Base-by-base conservation (phyloP, 2,797 vertebrate species). In the Parotocinclus haroldoi region DNA sequence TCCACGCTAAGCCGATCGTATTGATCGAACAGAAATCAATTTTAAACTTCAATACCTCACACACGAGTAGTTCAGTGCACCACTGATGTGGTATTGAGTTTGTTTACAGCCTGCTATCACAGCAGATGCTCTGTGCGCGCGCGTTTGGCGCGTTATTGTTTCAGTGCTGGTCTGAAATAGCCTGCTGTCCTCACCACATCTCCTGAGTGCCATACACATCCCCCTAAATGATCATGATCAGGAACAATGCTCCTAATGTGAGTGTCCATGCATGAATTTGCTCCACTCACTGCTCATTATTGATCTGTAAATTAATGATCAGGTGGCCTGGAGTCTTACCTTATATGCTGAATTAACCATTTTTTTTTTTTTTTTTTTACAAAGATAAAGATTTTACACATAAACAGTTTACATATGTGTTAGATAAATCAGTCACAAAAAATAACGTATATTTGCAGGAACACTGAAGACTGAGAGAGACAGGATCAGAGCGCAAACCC, bases 211-310 rank as follows among this genome's bases (percentile, higher is more conserved):
- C 46, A 27, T 14, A 39, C 53, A n/a, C 68, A 64, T 64, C 38
- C 51, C 12, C 55, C 36, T 50, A 58, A 61, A 46, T 58, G 45
- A 48, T 59, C 71, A 77, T n/a, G n/a, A n/a, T n/a, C n/a, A n/a
- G 62, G 78, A 80, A 82, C 78, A n/a, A n/a, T n/a, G n/a, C n/a
- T n/a, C n/a, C n/a, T n/a, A 76, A 79, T 74, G 78, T 73, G 78
- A 61, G 45, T 77, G 68, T 74, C 73, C 81, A 73, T 72, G 76
- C 83, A 68, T 67, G 64, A 69, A 68, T 64, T 40, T 68, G 63
- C 63, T 71, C 77, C 80, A 80, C 81, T 85, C 79, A 79, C 74
- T 79, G 64, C 78, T 84, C 80, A 84, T 87, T 83, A 85, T 84
- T 82, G 78, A 83, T 81, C 75, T 68, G 53, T 68, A 80, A 81